Percentiles rank a stretch among this genome's conserved stretches.
These are phyloP conservation scores for Candoia aspera DNA, from an alignment of 2,113 vertebrate species.

Conservation along the genomic window DNA sequence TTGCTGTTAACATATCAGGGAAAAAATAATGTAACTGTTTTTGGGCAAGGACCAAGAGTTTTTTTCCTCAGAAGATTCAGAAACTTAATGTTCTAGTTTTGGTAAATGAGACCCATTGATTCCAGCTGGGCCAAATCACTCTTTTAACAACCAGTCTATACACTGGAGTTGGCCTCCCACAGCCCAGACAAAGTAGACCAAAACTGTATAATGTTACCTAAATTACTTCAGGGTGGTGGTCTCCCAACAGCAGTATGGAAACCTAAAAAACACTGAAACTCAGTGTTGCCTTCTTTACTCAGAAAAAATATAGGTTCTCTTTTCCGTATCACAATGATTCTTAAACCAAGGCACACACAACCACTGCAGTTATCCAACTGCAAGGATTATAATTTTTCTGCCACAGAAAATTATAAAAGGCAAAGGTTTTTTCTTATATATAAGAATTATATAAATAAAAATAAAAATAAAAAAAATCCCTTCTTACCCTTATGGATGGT, in stretches of 20 bases:
- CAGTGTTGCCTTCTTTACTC: slow-evolving; percentile 46
- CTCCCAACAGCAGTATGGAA: slow-evolving; percentile 28
- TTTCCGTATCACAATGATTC: slow-evolving; percentile 29
- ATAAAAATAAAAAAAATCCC: too few species aligned
- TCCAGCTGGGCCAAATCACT: slow-evolving; percentile 49
- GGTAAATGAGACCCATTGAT: slow-evolving; percentile 51
- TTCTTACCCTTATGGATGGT: too few species aligned
- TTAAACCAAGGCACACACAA: slow-evolving; percentile 22
- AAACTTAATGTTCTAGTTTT: slow-evolving; percentile 51
- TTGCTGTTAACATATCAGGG: slow-evolving; percentile 6
- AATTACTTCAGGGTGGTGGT: neutral
- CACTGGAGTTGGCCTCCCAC: slow-evolving; percentile 28
- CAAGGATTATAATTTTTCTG: slow-evolving; percentile 41
- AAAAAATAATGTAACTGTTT: slow-evolving; percentile 37
- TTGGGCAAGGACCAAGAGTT: slow-evolving; percentile 41
- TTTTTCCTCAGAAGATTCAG: slow-evolving; percentile 20
- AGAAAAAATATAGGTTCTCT: slow-evolving; percentile 25
- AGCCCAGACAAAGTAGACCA: slow-evolving; percentile 9
- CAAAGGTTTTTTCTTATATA: slow-evolving; percentile 35
- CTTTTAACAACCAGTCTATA: slow-evolving; percentile 39
- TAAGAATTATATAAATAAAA: too few species aligned
- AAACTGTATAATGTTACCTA: slow-evolving; percentile 28
- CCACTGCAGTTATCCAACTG: slow-evolving; percentile 41
- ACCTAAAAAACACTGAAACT: slow-evolving; percentile 33
- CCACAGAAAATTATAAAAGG: neutral